These are phyloP conservation scores for Polietes domitor DNA, from an alignment of 2,888 invertebrate species.

Conservation along the genomic window DNA sequence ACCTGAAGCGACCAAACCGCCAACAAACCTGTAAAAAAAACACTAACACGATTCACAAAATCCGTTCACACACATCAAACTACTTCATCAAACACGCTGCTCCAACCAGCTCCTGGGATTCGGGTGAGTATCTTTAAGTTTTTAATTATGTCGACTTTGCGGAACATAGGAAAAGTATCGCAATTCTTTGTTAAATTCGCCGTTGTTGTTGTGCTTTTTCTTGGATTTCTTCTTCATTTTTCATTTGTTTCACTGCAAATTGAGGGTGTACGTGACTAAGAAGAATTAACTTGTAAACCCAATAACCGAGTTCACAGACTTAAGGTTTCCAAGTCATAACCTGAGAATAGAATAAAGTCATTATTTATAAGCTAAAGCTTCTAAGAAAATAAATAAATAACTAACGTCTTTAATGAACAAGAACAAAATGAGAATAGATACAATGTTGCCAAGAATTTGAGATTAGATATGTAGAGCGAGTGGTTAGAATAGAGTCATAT, in stretches of 20 bases:
- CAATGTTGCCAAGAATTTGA: background rate
- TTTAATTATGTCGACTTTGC: background rate
- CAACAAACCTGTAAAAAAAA: background rate
- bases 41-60: background rate
- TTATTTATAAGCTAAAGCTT: background rate
- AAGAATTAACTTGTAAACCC: slow-evolving; percentile 63
- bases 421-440: background rate
- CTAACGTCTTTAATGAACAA: background rate
- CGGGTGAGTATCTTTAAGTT: background rate
- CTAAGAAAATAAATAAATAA: background rate
- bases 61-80: background rate
- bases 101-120: background rate
- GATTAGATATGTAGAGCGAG: background rate
- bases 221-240: background rate
- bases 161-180: background rate
- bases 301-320: slow-evolving; percentile 66
- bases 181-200: background rate
- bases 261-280: slow-evolving; percentile 65
- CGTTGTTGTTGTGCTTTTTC: background rate
- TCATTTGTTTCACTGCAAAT: slow-evolving; percentile 45
- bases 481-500: no score
- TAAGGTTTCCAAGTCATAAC: slow-evolving; percentile 44
- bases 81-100: background rate
- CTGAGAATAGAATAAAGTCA: slow-evolving; percentile 31
- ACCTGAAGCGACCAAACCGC: background rate